Evolutionary conservation across 2,113 vertebrate species (phyloP).

Genomic region (Recurvirostra avosetta): DNA sequence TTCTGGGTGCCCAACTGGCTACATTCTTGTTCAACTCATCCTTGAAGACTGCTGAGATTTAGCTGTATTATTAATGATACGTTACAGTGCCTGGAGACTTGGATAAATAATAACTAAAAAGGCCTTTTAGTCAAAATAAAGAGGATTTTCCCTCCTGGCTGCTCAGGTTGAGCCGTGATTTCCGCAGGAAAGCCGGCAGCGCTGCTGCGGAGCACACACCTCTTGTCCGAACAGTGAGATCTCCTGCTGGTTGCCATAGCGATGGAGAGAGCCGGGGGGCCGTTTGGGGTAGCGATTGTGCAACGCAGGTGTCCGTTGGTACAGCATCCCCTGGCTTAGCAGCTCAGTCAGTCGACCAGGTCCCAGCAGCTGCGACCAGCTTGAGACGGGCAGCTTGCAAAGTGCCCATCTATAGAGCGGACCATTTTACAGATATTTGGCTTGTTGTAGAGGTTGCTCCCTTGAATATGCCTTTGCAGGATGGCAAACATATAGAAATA

Average conservation of each 20-base stretch:
- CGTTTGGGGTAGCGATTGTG: neutral
- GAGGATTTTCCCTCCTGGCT: neutral
- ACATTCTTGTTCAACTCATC: neutral
- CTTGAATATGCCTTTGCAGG: neutral
- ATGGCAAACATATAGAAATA: neutral
- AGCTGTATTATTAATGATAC: neutral
- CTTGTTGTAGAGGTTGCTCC: neutral
- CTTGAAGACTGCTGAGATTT: neutral
- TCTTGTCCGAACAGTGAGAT: neutral
- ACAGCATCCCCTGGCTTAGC: neutral
- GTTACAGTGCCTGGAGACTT: neutral
- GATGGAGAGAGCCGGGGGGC: neutral
- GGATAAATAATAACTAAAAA: neutral
- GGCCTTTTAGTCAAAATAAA: neutral
- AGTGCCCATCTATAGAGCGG: neutral
- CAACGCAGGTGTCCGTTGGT: neutral
- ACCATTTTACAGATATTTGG: neutral
- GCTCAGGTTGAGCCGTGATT: neutral
- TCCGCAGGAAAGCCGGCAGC: neutral
- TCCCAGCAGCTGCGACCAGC: neutral
- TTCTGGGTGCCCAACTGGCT: neutral
- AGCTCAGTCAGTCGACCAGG: neutral
- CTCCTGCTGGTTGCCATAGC: neutral
- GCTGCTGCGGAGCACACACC: neutral
- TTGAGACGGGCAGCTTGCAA: neutral